phyloP scores from a whole-genome alignment of 2,888 invertebrate genomes.

The Acrobasis repandana region DNA sequence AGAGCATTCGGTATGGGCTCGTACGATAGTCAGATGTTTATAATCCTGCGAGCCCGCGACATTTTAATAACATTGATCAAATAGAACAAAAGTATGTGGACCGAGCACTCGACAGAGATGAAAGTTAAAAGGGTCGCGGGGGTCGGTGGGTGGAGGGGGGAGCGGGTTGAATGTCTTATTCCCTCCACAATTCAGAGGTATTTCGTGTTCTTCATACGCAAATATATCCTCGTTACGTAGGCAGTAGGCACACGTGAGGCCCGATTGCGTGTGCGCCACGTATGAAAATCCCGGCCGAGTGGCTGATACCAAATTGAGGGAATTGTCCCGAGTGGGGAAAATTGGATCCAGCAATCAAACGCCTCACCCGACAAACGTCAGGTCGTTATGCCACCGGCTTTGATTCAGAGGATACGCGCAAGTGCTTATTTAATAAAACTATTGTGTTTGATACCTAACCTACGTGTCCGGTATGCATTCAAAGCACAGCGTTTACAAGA shows the following conservation, averaged over 20 bases:
- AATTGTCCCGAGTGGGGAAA: conserved; percentile 66
- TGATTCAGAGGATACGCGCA: conserved; percentile 41
- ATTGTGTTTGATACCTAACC: neutral
- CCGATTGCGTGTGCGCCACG: conserved; percentile 75
- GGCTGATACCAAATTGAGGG: conserved; percentile 57
- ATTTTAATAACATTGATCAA: conserved; percentile 84
- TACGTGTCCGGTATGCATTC: neutral
- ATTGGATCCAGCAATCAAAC: conserved; percentile 74
- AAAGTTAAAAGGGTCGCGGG: conserved; percentile 82
- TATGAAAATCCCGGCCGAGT: conserved; percentile 61
- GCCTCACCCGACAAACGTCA: conserved; percentile 56
- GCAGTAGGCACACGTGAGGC: conserved; percentile 79
- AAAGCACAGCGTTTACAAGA: neutral
- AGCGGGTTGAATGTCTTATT: conserved; percentile 82
- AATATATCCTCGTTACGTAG: conserved; percentile 82
- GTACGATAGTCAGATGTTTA: conserved; percentile 75
- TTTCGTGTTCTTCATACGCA: conserved; percentile 84
- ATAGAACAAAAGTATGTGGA: conserved; percentile 84
- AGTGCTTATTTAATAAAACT: conserved; percentile 22
- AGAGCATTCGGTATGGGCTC: conserved; percentile 37
- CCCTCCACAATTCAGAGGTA: conserved; percentile 83
- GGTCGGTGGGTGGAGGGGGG: conserved; percentile 55
- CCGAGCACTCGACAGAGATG: conserved; percentile 83
- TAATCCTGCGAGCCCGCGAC: conserved; percentile 77
- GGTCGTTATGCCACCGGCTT: conserved; percentile 54